These are phyloP conservation scores for Rhagologus leucostigma DNA, from an alignment of 2,113 vertebrate species.

Conservation along the genomic window DNA sequence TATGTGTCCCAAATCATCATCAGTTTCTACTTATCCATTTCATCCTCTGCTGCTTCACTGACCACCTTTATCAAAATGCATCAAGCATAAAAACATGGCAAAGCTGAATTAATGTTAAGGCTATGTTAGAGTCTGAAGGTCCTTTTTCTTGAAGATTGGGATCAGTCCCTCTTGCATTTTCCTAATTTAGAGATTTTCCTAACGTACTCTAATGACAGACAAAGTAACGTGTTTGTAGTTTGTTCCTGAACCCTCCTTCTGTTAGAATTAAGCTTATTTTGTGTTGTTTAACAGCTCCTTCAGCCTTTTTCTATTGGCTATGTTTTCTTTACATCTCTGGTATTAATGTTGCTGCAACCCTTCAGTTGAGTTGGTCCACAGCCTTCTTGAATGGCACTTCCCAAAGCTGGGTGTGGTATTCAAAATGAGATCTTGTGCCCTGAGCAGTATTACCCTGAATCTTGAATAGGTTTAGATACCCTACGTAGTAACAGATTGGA, in stretches of 20 bases:
- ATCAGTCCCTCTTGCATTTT: not conserved
- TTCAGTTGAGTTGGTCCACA: not conserved
- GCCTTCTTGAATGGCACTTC: not conserved
- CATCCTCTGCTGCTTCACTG: not conserved
- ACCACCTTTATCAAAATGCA: not conserved
- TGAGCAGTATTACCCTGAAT: not conserved
- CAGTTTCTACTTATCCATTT: not conserved
- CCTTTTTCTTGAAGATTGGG: not conserved
- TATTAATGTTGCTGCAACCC: not conserved
- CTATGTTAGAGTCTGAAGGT: not conserved
- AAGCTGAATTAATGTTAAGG: not conserved
- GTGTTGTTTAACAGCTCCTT: not conserved
- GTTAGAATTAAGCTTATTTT: not conserved
- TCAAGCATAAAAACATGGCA: not conserved
- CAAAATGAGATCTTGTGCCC: not conserved
- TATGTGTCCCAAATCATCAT: not conserved
- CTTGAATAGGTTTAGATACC: not conserved
- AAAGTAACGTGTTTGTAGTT: not conserved
- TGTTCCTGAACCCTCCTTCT: not conserved
- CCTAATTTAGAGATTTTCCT: not conserved
- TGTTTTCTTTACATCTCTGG: not conserved
- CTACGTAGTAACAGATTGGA: not conserved
- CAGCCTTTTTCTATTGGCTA: not conserved
- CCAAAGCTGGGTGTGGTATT: not conserved
- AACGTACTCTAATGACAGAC: not conserved